Evolutionary conservation across 2,888 invertebrate genomes (phyloP).

Genomic region (Laspeyria flexula): DNA sequence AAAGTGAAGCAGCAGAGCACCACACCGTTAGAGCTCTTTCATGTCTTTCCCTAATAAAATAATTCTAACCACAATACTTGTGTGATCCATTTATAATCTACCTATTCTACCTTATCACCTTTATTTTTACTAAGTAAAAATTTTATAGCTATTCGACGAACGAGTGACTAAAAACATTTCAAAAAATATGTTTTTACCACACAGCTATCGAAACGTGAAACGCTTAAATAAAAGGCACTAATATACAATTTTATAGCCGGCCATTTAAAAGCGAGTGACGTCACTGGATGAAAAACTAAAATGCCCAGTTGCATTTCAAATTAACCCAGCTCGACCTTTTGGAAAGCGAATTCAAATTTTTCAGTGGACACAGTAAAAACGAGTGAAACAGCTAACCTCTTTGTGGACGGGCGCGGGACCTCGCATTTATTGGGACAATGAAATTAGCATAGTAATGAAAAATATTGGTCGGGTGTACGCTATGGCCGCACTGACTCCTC

Average conservation of each 20-base stretch:
- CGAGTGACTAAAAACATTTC: too few species aligned
- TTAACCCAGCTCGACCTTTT: constrained; percentile 71
- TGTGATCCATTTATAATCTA: too few species aligned
- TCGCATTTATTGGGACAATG: constrained; percentile 82
- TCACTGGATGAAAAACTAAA: constrained; percentile 61
- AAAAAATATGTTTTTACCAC: neutral
- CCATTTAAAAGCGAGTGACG: constrained; percentile 56
- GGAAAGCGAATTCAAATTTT: constrained; percentile 78
- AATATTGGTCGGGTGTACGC: constrained; percentile 74
- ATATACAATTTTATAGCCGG: constrained; percentile 55
- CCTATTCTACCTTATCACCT: too few species aligned
- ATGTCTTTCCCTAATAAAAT: too few species aligned
- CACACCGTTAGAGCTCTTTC: too few species aligned
- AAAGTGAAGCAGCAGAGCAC: too few species aligned
- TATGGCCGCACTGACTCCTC: constrained; percentile 55
- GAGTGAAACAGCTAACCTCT: constrained; percentile 78
- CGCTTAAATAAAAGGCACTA: constrained; percentile 47
- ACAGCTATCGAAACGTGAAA: constrained; percentile 46
- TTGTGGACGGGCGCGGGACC: constrained; percentile 67
- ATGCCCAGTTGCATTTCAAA: constrained; percentile 78
- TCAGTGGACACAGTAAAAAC: constrained; percentile 76
- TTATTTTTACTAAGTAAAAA: too few species aligned
- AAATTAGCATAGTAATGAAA: constrained; percentile 86
- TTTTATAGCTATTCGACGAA: too few species aligned
- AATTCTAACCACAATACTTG: too few species aligned